Base-by-base conservation (phyloP, 2,113 vertebrate species). In the Lontra canadensis region DNA sequence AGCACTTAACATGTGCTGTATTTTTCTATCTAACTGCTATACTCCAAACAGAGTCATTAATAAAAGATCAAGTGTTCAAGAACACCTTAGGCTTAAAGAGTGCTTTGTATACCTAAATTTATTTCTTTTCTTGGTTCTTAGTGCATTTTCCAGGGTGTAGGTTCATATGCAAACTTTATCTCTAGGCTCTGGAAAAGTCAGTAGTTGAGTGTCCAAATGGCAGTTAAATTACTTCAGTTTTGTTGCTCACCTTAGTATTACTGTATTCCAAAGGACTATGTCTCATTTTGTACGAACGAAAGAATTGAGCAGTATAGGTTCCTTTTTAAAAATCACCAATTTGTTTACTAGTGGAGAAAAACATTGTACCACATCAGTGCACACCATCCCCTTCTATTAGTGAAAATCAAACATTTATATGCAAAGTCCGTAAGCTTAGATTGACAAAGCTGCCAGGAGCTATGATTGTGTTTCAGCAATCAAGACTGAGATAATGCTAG, bases 161-260 rank as follows among this genome's bases (percentile, higher is more conserved):
- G n/a, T 47, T 25, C 13, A 34, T 52, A 14, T 29, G 15, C 25
- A 42, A 55, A 90, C 21, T 88, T 95, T 2, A 0, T 94, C 36
- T 69, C 78, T 18, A 0, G 6, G 59, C 49, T 88, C 44, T 71
- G 73, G 96, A 96, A 85, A 84, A 96, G 79, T 85, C 94, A 96
- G 83, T 39, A 88, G 73, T 23, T 88, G 67, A 0, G 36, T 89
- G 63, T 92, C n/a, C 92, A 87, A 23, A 76, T 67, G 34, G 36
- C 6, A 96, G 17, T 83, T 80, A 67, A 97, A 95, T 4, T 2
- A 90, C 6, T 95, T 20, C 6, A 21, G 26, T 63, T 95, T 96
- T 84, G 1, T 86, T 96, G 83, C 52, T 95, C 44, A 93, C 71
- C 97, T 31, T 15, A 95, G 3, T 44, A 5, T 39, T 84, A 5